These are phyloP conservation scores for Cetoscarus ocellatus DNA, from an alignment of 2,797 vertebrate genomes.

Conservation along the genomic window DNA sequence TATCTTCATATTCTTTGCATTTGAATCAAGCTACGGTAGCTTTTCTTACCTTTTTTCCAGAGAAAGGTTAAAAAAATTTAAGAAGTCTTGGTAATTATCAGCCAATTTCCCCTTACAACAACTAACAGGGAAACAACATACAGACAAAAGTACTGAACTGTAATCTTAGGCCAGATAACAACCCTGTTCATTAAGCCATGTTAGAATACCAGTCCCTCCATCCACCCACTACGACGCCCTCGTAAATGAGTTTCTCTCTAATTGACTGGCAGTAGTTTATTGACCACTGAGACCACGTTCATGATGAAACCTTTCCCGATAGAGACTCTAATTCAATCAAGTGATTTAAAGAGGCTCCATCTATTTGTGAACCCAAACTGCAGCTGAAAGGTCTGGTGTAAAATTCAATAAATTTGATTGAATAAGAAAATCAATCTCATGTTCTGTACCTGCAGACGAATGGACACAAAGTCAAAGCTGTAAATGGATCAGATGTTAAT, in stretches of 20 bases:
- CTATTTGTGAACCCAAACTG: constrained; percentile 35
- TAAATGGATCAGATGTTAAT: constrained; percentile 29
- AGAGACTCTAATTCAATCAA: constrained; percentile 42
- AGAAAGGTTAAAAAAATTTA: no score
- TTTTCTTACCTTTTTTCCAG: no score
- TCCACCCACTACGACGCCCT: no score
- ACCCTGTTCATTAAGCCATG: no score
- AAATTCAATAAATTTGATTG: constrained; percentile 26
- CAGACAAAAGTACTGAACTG: no score
- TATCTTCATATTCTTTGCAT: no score
- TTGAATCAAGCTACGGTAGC: no score
- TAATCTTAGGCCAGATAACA: no score
- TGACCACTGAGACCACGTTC: constrained; percentile 25
- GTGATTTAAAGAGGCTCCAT: constrained; percentile 9
- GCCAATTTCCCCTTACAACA: no score
- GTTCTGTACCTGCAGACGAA: constrained; percentile 26
- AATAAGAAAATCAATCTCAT: constrained; percentile 30
- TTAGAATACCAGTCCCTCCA: no score
- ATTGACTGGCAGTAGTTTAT: constrained; percentile 27
- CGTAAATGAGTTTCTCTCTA: constrained; percentile 14
- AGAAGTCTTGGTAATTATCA: no score
- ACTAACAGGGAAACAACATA: no score
- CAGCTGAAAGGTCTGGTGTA: constrained; percentile 8
- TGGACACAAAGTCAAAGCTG: neutral
- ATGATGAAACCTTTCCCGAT: constrained; percentile 18